These are phyloP conservation scores for Lucinisca nassula DNA, from an alignment of 2,888 invertebrate species.

Conservation along the genomic window DNA sequence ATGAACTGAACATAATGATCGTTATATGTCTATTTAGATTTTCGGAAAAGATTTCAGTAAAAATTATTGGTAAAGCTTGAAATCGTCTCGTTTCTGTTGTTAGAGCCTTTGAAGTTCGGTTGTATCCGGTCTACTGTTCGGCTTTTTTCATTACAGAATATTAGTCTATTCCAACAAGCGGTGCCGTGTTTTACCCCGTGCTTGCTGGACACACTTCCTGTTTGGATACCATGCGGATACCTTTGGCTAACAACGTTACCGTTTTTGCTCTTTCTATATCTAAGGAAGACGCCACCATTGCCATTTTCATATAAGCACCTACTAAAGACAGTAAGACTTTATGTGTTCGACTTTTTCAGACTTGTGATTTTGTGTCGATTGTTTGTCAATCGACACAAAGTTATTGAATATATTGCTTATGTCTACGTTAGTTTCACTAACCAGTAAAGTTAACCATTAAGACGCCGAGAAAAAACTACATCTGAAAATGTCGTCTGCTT, in stretches of 20 bases:
- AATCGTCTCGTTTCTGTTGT: background rate
- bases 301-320: slow-evolving; percentile 36
- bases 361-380: no score
- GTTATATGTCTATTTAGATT: no score
- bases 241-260: slow-evolving; percentile 45
- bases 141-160: slow-evolving; percentile 44
- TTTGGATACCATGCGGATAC: slow-evolving; percentile 51
- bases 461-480: no score
- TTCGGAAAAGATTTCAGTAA: background rate
- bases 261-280: slow-evolving; percentile 16
- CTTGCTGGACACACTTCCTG: slow-evolving; percentile 43
- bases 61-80: background rate
- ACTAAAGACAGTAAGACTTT: slow-evolving; percentile 40
- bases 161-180: slow-evolving; percentile 22
- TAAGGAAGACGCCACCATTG: background rate
- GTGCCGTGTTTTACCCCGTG: slow-evolving; percentile 43
- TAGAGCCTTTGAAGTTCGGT: background rate
- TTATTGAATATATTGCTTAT: background rate
- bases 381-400: no score
- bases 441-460: no score
- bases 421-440: background rate
- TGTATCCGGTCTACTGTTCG: no score
- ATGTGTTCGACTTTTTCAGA: no score
- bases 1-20: background rate
- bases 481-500: no score